Conservation (phyloP, 2,113 vertebrate genomes). For the Tachuris rubrigastra region DNA sequence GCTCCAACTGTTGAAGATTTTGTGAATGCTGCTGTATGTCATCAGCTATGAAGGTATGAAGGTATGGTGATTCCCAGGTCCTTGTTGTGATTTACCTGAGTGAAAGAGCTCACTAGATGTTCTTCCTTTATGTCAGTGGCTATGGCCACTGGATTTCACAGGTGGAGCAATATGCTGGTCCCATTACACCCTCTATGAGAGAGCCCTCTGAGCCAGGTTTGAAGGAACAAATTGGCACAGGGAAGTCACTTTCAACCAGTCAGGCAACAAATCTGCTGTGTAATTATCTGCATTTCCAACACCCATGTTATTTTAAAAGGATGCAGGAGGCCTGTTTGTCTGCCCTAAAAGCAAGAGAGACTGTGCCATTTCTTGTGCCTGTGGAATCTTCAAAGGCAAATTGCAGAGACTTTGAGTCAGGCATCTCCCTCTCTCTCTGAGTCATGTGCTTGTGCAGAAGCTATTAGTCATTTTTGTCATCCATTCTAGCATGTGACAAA, state of each 20-base stretch:
- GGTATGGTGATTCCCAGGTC: background rate
- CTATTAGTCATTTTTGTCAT: background rate
- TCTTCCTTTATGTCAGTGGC: background rate
- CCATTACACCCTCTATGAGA: background rate
- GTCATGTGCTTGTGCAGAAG: background rate
- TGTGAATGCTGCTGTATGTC: background rate
- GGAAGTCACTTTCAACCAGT: background rate
- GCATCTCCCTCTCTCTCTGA: background rate
- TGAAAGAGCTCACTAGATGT: background rate
- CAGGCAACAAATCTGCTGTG: background rate
- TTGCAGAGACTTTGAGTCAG: background rate
- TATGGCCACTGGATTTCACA: background rate
- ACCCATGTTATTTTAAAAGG: background rate
- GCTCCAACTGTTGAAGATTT: background rate
- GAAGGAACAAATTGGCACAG: background rate
- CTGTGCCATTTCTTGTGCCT: background rate
- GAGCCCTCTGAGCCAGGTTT: background rate
- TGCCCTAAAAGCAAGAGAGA: background rate
- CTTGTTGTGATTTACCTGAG: background rate
- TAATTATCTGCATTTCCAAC: rapidly evolving
- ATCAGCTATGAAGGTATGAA: background rate
- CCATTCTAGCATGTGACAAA: background rate
- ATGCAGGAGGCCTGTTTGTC: background rate
- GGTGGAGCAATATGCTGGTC: background rate
- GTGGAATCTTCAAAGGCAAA: background rate